Evolutionary conservation across 2,113 vertebrate genomes (phyloP), one percentile per base, ranked within the genome.

Genomic region (Rhinopithecus roxellana): DNA sequence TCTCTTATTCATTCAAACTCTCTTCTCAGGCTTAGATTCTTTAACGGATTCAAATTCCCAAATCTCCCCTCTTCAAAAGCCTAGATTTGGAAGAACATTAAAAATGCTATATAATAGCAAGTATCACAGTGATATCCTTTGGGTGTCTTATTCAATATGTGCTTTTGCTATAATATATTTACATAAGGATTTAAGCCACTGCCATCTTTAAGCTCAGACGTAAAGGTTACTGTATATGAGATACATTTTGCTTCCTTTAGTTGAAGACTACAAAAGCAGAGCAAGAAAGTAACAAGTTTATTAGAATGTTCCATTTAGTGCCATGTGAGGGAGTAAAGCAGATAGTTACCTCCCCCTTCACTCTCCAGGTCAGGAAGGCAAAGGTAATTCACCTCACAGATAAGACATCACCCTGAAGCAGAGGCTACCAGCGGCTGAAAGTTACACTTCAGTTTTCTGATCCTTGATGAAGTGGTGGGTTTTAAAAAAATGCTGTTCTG

Each of bases 201-300:
- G 55, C 86, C 97, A 97, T 97, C 82, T 89, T 96, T 78, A 89
- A 89, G 52, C 50, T 93, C 45, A 87, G 78, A 98, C 97, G 74
- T 95, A 97, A 98, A 98, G 78, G 84, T 94, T 95, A 85, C 55
- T 89, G 12, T 96, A 81, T 70, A 57, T 92, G 93, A 97, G 90
- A 77, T 89, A 81, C 5, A 77, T 92, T 96, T 94, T 67, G 78
- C 61, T 69, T 43, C 50, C 43, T 32, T 61, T 95, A 94, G 95
- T 96, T 79, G 80, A 30, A 77, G 96, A 89, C 89, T 89, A 40
- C 22, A 79, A 96, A 97, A 82, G 32, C 13, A 96, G 90, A 86
- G 72, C 57, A 38, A 84, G 94, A 95, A 95, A 59, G 70, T 86
- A 81, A 38, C 45, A 90, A 93, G 75, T 86, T 14, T 84, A 3